phyloP scores from a whole-genome alignment of 2,113 vertebrate genomes.

The Danio rerio region DNA sequence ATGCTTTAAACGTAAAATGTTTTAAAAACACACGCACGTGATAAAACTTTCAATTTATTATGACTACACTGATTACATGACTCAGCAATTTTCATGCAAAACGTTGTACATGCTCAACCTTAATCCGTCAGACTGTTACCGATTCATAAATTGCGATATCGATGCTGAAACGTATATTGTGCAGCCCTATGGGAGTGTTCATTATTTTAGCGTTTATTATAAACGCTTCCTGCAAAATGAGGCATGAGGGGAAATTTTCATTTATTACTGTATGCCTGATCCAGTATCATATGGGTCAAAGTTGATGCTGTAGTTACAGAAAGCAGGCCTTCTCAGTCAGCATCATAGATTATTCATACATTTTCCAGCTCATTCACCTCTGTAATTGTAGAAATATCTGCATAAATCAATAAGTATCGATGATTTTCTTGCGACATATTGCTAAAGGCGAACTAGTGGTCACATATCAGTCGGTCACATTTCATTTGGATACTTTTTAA shows the following conservation, averaged over 20 bases:
- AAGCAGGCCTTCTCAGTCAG: background rate
- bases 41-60: no score
- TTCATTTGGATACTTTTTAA: background rate
- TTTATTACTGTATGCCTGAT: background rate
- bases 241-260: background rate
- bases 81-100: no score
- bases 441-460: no score
- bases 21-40: no score
- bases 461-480: background rate
- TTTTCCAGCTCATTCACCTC: slow-evolving; percentile 7
- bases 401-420: slow-evolving; percentile 31
- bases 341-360: slow-evolving; percentile 44
- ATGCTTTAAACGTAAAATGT: no score
- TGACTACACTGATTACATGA: no score
- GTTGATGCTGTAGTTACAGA: slow-evolving; percentile 2
- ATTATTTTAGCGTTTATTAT: no score
- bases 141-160: no score
- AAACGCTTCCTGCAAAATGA: background rate
- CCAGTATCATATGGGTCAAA: background rate
- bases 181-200: no score
- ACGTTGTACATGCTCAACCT: no score
- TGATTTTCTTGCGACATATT: background rate
- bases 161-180: no score
- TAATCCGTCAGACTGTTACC: no score
- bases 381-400: slow-evolving; percentile 22